These are phyloP conservation scores for Patiria miniata DNA, from an alignment of 35 echinoderm and acorn worm species.

Conservation along the genomic window DNA sequence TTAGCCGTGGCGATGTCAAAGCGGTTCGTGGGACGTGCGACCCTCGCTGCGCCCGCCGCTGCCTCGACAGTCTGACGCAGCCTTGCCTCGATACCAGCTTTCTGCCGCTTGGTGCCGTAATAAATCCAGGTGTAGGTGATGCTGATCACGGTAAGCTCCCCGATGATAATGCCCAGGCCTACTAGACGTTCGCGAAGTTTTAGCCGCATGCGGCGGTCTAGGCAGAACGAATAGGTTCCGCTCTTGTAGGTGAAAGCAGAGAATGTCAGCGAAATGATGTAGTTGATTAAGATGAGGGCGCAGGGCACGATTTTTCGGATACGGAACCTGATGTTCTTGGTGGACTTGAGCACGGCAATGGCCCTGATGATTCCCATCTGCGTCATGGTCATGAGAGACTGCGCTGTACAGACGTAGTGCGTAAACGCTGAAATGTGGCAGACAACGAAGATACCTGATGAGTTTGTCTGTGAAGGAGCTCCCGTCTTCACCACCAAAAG, in stretches of 20 bases:
- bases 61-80: too few species aligned
- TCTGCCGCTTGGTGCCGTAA: not conserved
- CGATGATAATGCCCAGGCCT: not conserved
- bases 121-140: not conserved
- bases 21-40: not conserved
- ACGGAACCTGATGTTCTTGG: not conserved
- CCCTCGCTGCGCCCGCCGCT: not conserved
- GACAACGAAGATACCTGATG: not conserved
- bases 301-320: not conserved
- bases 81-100: too few species aligned
- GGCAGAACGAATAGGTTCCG: not conserved
- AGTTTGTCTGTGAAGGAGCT: not conserved
- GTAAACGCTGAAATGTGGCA: conserved; percentile 15
- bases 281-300: not conserved
- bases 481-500: not conserved
- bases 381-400: conserved; percentile 2
- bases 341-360: not conserved
- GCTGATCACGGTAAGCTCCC: not conserved
- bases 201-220: not conserved
- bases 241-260: not conserved
- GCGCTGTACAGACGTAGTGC: not conserved
- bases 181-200: not conserved
- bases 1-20: conserved; percentile 9
- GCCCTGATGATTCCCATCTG: conserved; percentile 8
- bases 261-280: not conserved